Evolutionary conservation across 2,113 vertebrate species (phyloP).

Genomic region (Orthonyx spaldingii): DNA sequence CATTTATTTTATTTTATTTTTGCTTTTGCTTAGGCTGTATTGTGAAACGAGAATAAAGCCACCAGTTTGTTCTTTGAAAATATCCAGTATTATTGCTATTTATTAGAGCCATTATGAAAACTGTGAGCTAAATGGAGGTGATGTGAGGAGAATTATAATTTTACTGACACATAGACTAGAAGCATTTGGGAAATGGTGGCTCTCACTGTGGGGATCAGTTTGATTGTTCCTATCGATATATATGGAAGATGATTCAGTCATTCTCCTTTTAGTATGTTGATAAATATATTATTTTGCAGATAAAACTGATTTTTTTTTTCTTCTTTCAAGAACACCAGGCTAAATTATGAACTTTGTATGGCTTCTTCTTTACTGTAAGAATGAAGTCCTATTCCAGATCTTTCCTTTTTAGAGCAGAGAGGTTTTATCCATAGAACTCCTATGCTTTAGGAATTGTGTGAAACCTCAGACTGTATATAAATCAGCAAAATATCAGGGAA

Average conservation of each 20-base stretch:
- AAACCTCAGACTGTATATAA: neutral
- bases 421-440: neutral
- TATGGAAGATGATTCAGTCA: neutral
- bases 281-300: neutral
- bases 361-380: neutral
- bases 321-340: neutral
- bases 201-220: neutral
- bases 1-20: slow-evolving; percentile 27
- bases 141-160: neutral
- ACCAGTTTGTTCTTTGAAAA: neutral
- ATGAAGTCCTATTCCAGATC: neutral
- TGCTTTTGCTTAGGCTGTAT: neutral
- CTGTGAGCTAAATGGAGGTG: neutral
- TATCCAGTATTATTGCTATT: neutral
- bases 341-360: neutral
- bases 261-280: neutral
- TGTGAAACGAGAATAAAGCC: slow-evolving; percentile 24
- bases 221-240: neutral
- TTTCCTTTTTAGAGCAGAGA: neutral
- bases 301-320: neutral
- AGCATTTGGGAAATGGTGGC: neutral
- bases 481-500: neutral
- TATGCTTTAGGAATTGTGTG: neutral
- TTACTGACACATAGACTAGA: neutral
- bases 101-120: slow-evolving; percentile 11